phyloP scores from a whole-genome alignment of 2,113 vertebrate genomes.

The Pterocles gutturalis region DNA sequence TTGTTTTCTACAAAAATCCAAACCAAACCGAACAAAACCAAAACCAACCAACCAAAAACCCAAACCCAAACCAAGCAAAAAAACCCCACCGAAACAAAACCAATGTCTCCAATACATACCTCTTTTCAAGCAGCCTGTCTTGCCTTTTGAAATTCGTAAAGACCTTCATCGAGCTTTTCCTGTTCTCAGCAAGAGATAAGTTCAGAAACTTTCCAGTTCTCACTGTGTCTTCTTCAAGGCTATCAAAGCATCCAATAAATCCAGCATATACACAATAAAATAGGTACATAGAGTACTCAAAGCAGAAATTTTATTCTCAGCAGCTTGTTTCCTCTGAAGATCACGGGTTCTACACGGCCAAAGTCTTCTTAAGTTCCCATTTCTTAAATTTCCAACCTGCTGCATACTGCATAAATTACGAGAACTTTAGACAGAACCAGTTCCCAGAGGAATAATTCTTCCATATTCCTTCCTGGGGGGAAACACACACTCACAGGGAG shows the following conservation, averaged over 20 bases:
- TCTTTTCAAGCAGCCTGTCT: neutral
- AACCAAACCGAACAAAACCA: neutral
- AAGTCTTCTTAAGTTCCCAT: neutral
- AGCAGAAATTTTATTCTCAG: neutral
- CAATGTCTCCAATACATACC: neutral
- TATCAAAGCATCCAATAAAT: neutral
- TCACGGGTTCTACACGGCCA: neutral
- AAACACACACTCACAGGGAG: rapidly evolving
- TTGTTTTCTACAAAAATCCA: neutral
- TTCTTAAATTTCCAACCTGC: neutral
- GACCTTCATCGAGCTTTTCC: neutral
- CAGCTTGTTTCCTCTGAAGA: neutral
- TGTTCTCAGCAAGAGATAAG: neutral
- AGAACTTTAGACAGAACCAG: neutral
- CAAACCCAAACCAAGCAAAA: too few relatives aligned
- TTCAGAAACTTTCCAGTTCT: neutral
- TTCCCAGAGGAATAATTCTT: neutral
- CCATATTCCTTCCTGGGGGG: neutral
- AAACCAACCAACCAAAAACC: too few relatives aligned
- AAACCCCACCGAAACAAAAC: neutral
- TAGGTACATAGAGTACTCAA: neutral
- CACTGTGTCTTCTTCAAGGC: neutral
- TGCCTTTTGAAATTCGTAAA: neutral
- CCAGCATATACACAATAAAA: neutral
- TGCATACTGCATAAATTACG: neutral